Base-by-base conservation (phyloP, 2,888 invertebrate species). In the Hemaris fuciformis region DNA sequence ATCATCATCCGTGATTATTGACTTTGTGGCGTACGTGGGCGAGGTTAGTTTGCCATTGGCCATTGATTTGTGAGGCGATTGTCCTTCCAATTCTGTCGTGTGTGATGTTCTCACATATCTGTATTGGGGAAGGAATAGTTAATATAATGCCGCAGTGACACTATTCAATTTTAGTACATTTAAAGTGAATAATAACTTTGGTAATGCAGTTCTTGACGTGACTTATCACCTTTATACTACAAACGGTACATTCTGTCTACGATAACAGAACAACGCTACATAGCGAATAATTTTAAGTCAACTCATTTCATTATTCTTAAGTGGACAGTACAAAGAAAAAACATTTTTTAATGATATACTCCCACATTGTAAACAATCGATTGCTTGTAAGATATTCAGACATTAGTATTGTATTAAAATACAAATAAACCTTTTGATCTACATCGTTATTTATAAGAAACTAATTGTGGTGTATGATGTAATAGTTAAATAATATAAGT, bases 71-170 rank as follows among this genome's bases (percentile, higher is more conserved):
- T 76, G 76, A 64, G 88, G 87, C 68, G 81, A 69, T 68, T 93
- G 88, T 69, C 93, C 93, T 77, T 94, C 94, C 64, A 93, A 78
- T 69, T 93, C 92, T 69, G 93, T 85, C 62, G 93, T 88, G 74
- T 94, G 93, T 70, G 91, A 89, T 70, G 94, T 93, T 77, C 93
- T 93, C 77, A 94, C 93, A 79, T 94, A 94, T 89, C 94, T 94
- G 88, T 76, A 72, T 61, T 68, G 60, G 72, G 66, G 66, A 69
- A 57, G 65, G 61, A 67, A 61, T 66, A 53, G 45, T 31, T 60
- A 41, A 31, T 43, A 25, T 18, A 1, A 25, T 25, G 0, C n/a
- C 5, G 46, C 15, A 34, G 34, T 8, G 38, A 3, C n/a, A 0
- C 20, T 13, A 45, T 43, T 15, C 3, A 13, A 27, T 15, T 23